These are phyloP conservation scores for Cybosia mesomella DNA, from an alignment of 2,888 invertebrate species.

Conservation along the genomic window DNA sequence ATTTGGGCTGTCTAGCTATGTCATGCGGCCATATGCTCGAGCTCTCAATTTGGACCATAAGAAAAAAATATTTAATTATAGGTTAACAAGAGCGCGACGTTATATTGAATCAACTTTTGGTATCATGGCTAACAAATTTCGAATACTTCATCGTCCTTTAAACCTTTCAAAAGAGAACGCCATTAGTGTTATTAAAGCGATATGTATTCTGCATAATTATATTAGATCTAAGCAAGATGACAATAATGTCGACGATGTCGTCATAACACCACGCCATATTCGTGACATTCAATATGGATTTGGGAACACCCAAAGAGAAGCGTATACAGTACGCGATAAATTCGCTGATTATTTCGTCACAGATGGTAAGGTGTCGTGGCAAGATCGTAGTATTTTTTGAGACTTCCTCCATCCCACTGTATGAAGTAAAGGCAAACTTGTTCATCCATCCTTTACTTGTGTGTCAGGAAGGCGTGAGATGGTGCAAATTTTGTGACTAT, in stretches of 20 bases:
- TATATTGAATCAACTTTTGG: constrained; percentile 37
- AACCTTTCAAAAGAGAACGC: constrained; percentile 30
- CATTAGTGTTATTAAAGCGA: constrained; percentile 16
- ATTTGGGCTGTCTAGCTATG: constrained; percentile 22
- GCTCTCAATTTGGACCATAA: constrained; percentile 37
- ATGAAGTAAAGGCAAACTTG: constrained; percentile 17
- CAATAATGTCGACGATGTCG: constrained; percentile 28
- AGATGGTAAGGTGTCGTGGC: constrained; percentile 41
- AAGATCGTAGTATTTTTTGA: constrained; percentile 44
- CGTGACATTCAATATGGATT: constrained; percentile 29
- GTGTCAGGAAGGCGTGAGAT: constrained; percentile 16
- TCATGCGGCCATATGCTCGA: constrained; percentile 47
- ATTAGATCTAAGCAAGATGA: constrained; percentile 28
- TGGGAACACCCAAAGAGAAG: constrained; percentile 26
- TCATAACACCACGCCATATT: constrained; percentile 38
- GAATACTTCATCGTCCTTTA: constrained; percentile 37
- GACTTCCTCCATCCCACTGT: constrained; percentile 21
- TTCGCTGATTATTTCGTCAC: constrained; percentile 41
- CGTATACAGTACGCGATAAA: constrained; percentile 35
- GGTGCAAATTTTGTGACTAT: neutral
- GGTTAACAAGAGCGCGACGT: constrained; percentile 17
- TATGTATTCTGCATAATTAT: constrained; percentile 27
- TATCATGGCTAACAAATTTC: constrained; percentile 34
- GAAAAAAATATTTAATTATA: too few species aligned
- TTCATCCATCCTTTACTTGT: constrained; percentile 31